Evolutionary conservation across 37 sponge, comb jelly and placozoan genomes (phyloP).

Genomic region (Halisarca cf. caerulea): DNA sequence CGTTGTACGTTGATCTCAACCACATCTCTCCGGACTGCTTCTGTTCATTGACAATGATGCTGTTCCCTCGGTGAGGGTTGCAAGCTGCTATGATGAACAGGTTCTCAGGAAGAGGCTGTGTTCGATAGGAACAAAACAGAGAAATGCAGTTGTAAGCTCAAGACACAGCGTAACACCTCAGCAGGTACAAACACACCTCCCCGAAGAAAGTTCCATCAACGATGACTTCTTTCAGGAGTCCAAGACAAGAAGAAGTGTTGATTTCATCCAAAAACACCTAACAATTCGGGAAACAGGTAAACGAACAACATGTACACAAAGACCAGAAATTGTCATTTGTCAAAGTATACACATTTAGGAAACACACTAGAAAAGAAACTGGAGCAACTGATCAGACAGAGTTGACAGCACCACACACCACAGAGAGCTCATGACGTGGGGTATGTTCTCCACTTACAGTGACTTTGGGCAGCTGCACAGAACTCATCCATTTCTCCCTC

Average conservation of each 20-base stretch:
- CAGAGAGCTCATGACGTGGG: too few relatives aligned
- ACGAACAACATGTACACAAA: too few relatives aligned
- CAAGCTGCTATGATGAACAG: constrained; percentile 74
- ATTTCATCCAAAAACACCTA: constrained; percentile 74
- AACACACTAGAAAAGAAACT: too few relatives aligned
- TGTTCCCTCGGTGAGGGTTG: constrained; percentile 67
- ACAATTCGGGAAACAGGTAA: too few relatives aligned
- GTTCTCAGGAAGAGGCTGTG: constrained; percentile 39
- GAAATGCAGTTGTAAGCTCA: too few relatives aligned
- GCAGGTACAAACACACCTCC: constrained; percentile 25
- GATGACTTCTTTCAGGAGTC: constrained; percentile 61
- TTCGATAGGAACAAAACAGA: too few relatives aligned
- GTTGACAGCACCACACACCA: too few relatives aligned
- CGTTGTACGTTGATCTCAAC: constrained; percentile 60
- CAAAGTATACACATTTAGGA: too few relatives aligned
- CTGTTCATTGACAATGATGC: neutral
- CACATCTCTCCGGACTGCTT: constrained; percentile 32
- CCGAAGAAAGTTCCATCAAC: constrained; percentile 61
- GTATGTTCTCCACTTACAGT: constrained; percentile 26
- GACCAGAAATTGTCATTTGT: too few relatives aligned
- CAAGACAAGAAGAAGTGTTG: constrained; percentile 66
- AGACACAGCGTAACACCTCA: neutral
- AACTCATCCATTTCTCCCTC: neutral
- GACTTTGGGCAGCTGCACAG: constrained; percentile 2
- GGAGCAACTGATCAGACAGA: too few relatives aligned